Conservation (phyloP, 2,113 vertebrate species). For the Syrrhaptes paradoxus region DNA sequence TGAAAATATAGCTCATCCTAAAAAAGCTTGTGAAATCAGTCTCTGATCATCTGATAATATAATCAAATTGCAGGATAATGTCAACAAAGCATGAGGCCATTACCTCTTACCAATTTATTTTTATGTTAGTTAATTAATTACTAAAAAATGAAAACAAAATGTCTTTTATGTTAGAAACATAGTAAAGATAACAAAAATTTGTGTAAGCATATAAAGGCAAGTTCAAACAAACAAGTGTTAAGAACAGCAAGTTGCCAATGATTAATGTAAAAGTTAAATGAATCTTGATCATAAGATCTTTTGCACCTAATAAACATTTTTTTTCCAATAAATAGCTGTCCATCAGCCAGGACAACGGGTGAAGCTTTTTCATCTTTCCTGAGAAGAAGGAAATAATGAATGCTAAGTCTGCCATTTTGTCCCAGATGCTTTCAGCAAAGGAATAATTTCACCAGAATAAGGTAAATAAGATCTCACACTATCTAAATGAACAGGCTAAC, state of each 20-base stretch:
- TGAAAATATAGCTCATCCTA: neutral
- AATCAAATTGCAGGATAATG: constrained; percentile 14
- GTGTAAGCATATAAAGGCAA: neutral
- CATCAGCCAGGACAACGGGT: neutral
- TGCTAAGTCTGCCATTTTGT: neutral
- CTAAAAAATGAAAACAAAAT: neutral
- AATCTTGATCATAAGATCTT: neutral
- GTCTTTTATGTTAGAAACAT: neutral
- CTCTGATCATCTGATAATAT: neutral
- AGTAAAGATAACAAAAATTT: neutral
- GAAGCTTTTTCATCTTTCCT: neutral
- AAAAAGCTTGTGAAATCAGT: neutral
- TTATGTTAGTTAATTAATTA: neutral
- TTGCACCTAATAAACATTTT: neutral
- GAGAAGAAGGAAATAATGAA: neutral
- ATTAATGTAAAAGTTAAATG: neutral
- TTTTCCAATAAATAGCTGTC: neutral
- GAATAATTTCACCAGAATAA: neutral
- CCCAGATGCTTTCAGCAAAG: neutral
- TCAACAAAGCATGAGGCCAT: neutral
- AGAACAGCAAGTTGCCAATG: neutral
- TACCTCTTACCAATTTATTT: neutral
- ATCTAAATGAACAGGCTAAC: neutral
- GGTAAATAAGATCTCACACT: neutral
- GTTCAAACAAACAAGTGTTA: neutral